Evolutionary conservation across 2,113 vertebrate genomes (phyloP).

Genomic region (human): GRCh38 chr7:122607501-122608000

Average conservation of each 20-base stretch:
- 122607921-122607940: background rate
- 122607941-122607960: no score
- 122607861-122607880: slow-evolving; percentile 16
- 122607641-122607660: background rate
- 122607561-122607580: background rate
- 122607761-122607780: background rate
- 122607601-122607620: background rate
- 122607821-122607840: background rate
- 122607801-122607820: slow-evolving; percentile 14
- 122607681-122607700: background rate
- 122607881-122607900: background rate
- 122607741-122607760: background rate
- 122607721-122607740: background rate
- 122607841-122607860: slow-evolving; percentile 27
- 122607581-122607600: background rate
- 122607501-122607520: background rate
- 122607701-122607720: background rate
- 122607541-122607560: background rate
- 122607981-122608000: no score
- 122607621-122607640: background rate
- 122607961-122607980: no score
- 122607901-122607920: background rate
- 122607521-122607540: background rate
- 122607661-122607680: background rate
- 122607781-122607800: background rate